Base-by-base conservation (phyloP, 2,888 invertebrate species). In the Peribatodes rhomboidaria region DNA sequence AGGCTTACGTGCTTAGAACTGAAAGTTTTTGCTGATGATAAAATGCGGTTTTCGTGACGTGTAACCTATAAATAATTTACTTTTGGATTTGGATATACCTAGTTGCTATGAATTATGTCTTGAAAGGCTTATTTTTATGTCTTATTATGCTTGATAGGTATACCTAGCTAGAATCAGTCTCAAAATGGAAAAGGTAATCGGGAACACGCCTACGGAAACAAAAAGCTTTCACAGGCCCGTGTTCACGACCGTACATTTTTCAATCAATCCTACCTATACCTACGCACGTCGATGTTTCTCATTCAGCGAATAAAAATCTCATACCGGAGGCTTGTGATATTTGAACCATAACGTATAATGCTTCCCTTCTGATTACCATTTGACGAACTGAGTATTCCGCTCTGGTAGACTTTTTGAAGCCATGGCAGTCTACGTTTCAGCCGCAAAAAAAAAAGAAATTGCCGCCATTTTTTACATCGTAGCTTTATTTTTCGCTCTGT, bases 281-380 rank as follows among this genome's bases (percentile, higher is more conserved):
- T 81, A 77, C 75, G 71, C 77, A 76, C 69, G 71, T 75, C 50
- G 49, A 52, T 75, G 79, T 80, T 84, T 85, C 82, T 86, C 86
- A 85, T 87, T 84, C 86, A 80, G 76, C 80, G 82, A 82, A 80
- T 83, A 83, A 86, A 87, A 86, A 82, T 74, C 79, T 82, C 80
- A 82, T 81, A 81, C 75, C 80, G 65, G 66, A 74, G 77, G 81
- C 86, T 85, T 90, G 88, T 92, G 92, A 92, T 92, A 90, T 90
- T 83, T 89, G 88, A 92, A 89, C 88, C 92, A 89, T 91, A 81
- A 85, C 82, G 89, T 87, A 88, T 89, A 87, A 87, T 86, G 81
- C 82, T 86, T 85, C 85, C 82, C 84, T 84, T 68, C 84, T 91
- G 91, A 92, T 92, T 92, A 92, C 91, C 91, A 88, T 90, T 90